Conservation (phyloP, 2,888 invertebrate species). For the Melanchra persicariae region DNA sequence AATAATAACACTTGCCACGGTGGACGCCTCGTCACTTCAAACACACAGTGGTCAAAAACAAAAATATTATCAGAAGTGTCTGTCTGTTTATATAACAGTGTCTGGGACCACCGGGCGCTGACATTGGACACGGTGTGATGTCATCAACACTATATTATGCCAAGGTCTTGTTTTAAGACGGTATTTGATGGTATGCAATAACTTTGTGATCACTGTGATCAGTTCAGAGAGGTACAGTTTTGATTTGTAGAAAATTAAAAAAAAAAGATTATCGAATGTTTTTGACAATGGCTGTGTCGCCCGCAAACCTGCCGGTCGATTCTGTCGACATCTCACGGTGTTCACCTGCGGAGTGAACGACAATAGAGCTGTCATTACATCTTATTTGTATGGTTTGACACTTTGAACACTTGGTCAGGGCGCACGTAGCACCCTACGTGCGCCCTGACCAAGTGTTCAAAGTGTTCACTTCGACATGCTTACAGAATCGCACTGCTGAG, state of each 20-base stretch:
- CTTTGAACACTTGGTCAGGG: no score
- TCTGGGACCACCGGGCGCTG: constrained; percentile 64
- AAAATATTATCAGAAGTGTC: constrained; percentile 70
- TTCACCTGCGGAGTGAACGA: no score
- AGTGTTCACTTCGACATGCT: no score
- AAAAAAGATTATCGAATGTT: no score
- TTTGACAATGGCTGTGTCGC: no score
- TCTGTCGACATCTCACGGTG: no score
- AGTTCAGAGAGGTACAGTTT: not conserved
- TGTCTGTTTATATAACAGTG: constrained; percentile 69
- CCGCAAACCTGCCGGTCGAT: no score
- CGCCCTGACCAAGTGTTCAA: no score
- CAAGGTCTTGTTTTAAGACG: constrained; percentile 54
- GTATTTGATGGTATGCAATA: constrained; percentile 7
- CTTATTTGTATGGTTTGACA: no score
- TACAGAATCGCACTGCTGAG: no score
- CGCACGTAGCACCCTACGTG: no score
- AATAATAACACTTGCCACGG: constrained; percentile 39
- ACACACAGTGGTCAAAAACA: constrained; percentile 66
- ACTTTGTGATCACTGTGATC: not conserved
- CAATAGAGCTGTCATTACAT: no score
- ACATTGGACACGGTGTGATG: constrained; percentile 68
- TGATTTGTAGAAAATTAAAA: not conserved
- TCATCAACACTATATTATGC: constrained; percentile 55
- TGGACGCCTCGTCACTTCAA: constrained; percentile 23